Evolutionary conservation across 2,888 invertebrate genomes (phyloP), one percentile per base, ranked within the genome.

Genomic region (Chaetogeoica ovagalla): DNA sequence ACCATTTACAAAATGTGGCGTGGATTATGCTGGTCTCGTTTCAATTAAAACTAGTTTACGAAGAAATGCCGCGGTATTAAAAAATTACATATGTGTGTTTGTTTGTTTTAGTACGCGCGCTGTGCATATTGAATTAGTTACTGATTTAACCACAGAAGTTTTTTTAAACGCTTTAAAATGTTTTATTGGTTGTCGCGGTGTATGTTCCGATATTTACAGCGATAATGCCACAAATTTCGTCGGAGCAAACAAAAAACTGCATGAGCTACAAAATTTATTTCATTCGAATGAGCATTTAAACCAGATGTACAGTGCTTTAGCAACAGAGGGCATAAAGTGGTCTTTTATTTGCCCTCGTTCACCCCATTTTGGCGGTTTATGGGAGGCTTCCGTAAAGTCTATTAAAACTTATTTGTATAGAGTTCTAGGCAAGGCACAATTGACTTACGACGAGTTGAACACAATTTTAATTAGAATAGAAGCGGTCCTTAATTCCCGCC

Each of bases 141-240:
- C 4, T 30, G 30, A 30, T 30, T 4, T 30, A 30, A 30, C 30
- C 30, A 30, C 30, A 4, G 30, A 30, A 30, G 30, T 4, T 30
- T 30, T 30, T 30, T 4, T 30, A 30, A 30, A 30, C 30, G 30
- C 30, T 4, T 30, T 30, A 30, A 30, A 30, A 30, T 4, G 30
- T 30, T 30, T 30, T 30, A 30, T 30, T 30, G 30, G 30, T 30
- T 4, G 30, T 30, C 30, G 30, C 30, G 30, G 30, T 1, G 30
- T 30, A 30, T 30, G 30, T 30, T 30, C 30, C 8, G 52, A 52
- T 13, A 55, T 69, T 37, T 69, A 69, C 19, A 69, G 55, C 55
- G 69, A 69, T n/a, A 69, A 69, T 2, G 69, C 69, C 6, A 69
- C 55, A 19, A 69, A 69, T 37, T 69, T 69, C 6, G 55, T 69